Percentiles rank a stretch among this genome's conserved stretches.
Evolutionary conservation across 2,797 vertebrate species (phyloP).

Genomic region (Pseudocheirus occidentalis): DNA sequence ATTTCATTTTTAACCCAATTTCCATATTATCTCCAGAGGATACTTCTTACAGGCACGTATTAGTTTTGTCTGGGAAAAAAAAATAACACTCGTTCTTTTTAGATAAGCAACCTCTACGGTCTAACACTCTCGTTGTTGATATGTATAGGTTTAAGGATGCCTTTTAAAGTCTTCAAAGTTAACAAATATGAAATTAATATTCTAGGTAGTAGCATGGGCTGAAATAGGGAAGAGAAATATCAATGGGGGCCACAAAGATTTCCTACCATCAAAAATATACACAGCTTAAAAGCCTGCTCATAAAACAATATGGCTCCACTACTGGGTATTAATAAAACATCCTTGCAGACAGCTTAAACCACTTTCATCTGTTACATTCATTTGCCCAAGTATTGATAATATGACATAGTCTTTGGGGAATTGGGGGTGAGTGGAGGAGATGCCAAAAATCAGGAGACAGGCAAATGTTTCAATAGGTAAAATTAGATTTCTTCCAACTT

Average conservation of each 20-base stretch:
- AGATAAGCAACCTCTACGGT: neutral
- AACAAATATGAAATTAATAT: neutral
- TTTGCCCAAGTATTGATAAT: neutral
- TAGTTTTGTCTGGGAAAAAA: conserved; percentile 2
- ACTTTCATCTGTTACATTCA: neutral
- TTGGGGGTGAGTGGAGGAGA: neutral
- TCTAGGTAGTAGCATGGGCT: neutral
- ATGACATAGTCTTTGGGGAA: neutral
- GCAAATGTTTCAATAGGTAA: neutral
- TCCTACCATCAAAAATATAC: neutral
- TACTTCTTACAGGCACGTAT: neutral
- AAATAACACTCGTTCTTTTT: neutral
- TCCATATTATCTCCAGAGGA: conserved; percentile 1
- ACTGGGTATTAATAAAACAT: neutral
- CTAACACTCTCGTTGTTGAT: neutral
- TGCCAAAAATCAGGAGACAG: neutral
- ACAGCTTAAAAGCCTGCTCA: neutral
- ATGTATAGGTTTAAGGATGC: neutral
- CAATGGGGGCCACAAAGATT: neutral
- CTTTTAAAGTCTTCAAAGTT: neutral
- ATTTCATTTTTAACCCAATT: conserved; percentile 6
- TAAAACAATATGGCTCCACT: neutral
- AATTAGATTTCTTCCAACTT: neutral
- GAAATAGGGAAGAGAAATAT: neutral
- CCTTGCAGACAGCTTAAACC: neutral